These are phyloP conservation scores for Hemibagrus wyckioides DNA, from an alignment of 2,113 vertebrate species.

Conservation along the genomic window DNA sequence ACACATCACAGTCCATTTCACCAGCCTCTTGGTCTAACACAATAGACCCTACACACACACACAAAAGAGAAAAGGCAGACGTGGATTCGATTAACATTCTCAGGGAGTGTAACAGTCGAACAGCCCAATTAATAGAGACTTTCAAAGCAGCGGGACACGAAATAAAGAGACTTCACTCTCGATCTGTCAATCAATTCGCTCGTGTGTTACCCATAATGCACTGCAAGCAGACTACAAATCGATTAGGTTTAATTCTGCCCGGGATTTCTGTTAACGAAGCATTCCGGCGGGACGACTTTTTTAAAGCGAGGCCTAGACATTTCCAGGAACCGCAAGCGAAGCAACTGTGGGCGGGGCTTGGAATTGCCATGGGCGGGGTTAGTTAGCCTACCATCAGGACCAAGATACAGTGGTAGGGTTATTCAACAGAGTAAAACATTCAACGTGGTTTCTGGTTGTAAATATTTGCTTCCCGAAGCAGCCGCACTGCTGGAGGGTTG, in stretches of 20 bases:
- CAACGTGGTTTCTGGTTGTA: not conserved
- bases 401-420: not conserved
- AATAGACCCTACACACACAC: not conserved
- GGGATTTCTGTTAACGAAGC: not conserved
- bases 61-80: conserved; percentile 16
- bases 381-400: not conserved
- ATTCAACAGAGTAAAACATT: not conserved
- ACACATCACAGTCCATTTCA: conserved; percentile 6
- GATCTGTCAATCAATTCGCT: not conserved
- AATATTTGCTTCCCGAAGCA: not conserved
- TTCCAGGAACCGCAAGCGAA: not conserved
- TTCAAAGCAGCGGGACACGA: not conserved
- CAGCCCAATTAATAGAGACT: conserved; percentile 23
- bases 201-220: not conserved
- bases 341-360: not conserved
- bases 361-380: not conserved
- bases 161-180: conserved; percentile 5
- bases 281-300: not conserved
- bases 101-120: conserved; percentile 33
- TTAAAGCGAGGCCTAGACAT: not conserved
- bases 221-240: not conserved
- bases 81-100: conserved; percentile 36
- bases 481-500: not conserved
- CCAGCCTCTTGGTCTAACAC: not conserved
- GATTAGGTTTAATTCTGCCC: not conserved